Evolutionary conservation across 2,113 vertebrate genomes (phyloP).

Genomic region (Perccottus glenii): DNA sequence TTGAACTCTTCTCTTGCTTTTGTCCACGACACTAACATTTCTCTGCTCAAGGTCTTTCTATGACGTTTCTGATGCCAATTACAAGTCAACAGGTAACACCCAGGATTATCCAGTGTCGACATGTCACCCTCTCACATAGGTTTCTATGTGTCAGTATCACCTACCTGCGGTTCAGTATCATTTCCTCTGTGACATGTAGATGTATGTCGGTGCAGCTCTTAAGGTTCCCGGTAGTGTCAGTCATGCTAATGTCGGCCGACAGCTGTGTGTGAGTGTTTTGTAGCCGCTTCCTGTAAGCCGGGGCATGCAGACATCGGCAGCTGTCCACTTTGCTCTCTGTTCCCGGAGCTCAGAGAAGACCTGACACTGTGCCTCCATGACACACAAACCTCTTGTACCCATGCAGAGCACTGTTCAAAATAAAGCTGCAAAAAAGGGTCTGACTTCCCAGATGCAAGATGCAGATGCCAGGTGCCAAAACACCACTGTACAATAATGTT

Average conservation of each 20-base stretch:
- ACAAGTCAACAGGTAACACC: not conserved
- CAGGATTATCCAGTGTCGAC: not conserved
- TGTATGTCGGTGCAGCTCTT: conserved; percentile 44
- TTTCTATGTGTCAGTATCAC: conserved; percentile 7
- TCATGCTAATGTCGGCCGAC: conserved; percentile 70
- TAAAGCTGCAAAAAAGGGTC: conserved; percentile 22
- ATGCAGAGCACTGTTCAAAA: conserved; percentile 8
- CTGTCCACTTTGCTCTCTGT: conserved; percentile 70
- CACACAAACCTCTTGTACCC: conserved; percentile 50
- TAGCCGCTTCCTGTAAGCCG: conserved; percentile 66
- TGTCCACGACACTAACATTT: not conserved
- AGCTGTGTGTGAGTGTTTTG: conserved; percentile 64
- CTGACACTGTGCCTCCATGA: conserved; percentile 61
- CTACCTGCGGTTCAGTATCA: conserved; percentile 48
- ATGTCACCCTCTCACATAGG: conserved; percentile 1
- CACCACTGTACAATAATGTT: no score
- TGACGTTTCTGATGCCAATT: not conserved
- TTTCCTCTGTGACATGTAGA: conserved; percentile 46
- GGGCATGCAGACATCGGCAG: conserved; percentile 69
- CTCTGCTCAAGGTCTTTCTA: not conserved
- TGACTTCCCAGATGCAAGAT: no score
- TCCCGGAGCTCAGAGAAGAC: conserved; percentile 57
- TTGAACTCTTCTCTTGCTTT: not conserved
- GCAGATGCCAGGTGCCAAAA: no score
- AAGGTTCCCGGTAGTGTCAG: conserved; percentile 65